Evolutionary conservation across 2,888 invertebrate species (phyloP).

Genomic region (Phlogophora meticulosa): DNA sequence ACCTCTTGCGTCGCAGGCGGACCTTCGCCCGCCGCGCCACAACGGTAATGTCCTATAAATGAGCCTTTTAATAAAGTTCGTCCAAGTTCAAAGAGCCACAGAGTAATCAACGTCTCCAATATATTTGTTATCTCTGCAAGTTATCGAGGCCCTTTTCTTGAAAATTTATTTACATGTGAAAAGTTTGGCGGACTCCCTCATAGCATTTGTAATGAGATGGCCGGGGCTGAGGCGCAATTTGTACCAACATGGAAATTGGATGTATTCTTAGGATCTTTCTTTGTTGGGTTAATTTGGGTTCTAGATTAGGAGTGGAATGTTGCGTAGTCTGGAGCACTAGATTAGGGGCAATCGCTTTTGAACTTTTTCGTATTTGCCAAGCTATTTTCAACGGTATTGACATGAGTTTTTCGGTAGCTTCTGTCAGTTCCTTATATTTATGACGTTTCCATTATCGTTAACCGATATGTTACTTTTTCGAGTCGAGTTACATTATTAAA

Average conservation of each 20-base stretch:
- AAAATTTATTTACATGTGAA: constrained; percentile 56
- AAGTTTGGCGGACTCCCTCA: constrained; percentile 36
- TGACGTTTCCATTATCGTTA: no score
- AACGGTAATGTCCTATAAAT: constrained; percentile 7
- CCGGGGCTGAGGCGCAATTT: constrained; percentile 23
- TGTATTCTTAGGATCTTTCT: constrained; percentile 17
- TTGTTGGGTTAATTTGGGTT: constrained; percentile 34
- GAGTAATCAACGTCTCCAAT: constrained; percentile 35
- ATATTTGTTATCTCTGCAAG: constrained; percentile 42
- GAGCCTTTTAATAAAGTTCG: constrained; percentile 15
- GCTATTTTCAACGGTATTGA: no score
- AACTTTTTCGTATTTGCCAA: no score
- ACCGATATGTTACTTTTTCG: not conserved
- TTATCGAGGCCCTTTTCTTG: constrained; percentile 42
- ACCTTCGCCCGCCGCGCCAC: no score
- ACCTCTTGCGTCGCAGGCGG: no score
- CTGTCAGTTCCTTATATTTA: no score
- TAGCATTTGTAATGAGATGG: constrained; percentile 45
- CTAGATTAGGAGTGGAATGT: constrained; percentile 7
- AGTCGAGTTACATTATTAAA: not conserved
- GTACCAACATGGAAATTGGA: constrained; percentile 32
- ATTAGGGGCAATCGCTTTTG: no score
- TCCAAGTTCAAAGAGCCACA: constrained; percentile 36
- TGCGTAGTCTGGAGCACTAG: not conserved
- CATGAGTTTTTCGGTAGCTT: no score